Evolutionary conservation across 1,140 invertebrate genomes (phyloP).

Genomic region (Aphelinus certus): DNA sequence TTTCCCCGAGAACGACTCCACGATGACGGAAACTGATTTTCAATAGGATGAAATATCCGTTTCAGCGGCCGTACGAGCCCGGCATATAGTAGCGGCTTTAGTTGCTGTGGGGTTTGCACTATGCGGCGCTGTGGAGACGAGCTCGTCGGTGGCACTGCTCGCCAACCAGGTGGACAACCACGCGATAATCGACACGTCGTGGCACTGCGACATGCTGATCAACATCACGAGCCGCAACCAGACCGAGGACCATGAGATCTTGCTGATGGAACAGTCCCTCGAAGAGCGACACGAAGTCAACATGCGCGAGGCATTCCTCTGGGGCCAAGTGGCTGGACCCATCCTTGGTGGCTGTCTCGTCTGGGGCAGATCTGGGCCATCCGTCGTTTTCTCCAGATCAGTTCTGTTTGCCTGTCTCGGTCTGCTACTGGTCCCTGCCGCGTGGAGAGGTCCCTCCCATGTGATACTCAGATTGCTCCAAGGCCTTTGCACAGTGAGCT

Average conservation of each 20-base stretch:
- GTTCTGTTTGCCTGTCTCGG: conserved; percentile 68
- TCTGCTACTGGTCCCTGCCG: conserved; percentile 67
- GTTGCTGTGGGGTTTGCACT: conserved; percentile 68
- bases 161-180: conserved; percentile 65
- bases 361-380: conserved; percentile 69
- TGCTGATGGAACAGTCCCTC: conserved; percentile 63
- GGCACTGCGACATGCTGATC: conserved; percentile 63
- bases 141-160: conserved; percentile 67
- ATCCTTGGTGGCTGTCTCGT: conserved; percentile 68
- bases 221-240: conserved; percentile 60
- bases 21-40: too few relatives aligned
- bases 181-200: conserved; percentile 62
- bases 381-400: conserved; percentile 67
- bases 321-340: conserved; percentile 69
- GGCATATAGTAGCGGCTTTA: conserved; percentile 65
- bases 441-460: conserved; percentile 70
- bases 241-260: conserved; percentile 60
- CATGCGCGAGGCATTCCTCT: conserved; percentile 69
- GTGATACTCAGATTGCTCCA: conserved; percentile 68
- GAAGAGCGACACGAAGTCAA: conserved; percentile 68
- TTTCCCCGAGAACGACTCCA: too few relatives aligned
- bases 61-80: conserved; percentile 65
- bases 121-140: conserved; percentile 69
- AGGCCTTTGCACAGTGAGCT: conserved; percentile 67
- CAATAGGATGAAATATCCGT: too few relatives aligned